Base-by-base conservation (phyloP, 2,888 invertebrate species). In the Clivina fossor region DNA sequence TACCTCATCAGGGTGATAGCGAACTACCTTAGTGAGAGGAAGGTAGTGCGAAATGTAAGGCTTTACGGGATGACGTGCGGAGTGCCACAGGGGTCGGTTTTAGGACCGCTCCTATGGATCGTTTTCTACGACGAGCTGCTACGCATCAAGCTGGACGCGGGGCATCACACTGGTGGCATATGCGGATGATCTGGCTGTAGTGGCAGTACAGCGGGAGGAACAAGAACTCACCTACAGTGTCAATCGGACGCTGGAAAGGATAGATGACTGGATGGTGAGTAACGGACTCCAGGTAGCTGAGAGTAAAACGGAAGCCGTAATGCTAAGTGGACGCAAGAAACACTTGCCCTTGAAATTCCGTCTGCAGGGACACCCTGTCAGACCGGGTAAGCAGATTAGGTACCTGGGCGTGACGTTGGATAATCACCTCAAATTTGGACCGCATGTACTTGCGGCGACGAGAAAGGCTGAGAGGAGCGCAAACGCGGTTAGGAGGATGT, bases 81-180 rank as follows among this genome's bases (percentile, higher is more conserved):
- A 3, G 33, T 47, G 2, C 47, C 47, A 35, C 47, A 47, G 22
- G 47, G 35, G 11, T 44, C 44, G 3, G 18, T 28, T 1, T 9
- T 44, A n/a, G 44, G 44, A 1, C 44, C 44, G 1, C 28, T 44
- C 4, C 18, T 44, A 3, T 44, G 44, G 44, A 44, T 30, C 18
- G n/a, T 44, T 9, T 28, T 30, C 9, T 44, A 30, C 19, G 44
- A 44, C n/a, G 44, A 19, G 19, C 8, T 30, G 1, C n/a, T 44
- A 1, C n/a, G n/a, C n/a, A n/a, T n/a, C n/a, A 16, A 19, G 19
- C 30, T 30, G 13, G 13, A 13, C n/a, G 9, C 24, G 9, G 4
- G 16, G 16, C 1, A 15, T 15, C 9, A 13, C 33, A 15, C 2
- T 33, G 7, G 28, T 47, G 1, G 47, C 11, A 7, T 47, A 26